These are phyloP conservation scores for Drosophila bocqueti DNA, from an alignment of 1,140 invertebrate genomes.

Conservation along the genomic window DNA sequence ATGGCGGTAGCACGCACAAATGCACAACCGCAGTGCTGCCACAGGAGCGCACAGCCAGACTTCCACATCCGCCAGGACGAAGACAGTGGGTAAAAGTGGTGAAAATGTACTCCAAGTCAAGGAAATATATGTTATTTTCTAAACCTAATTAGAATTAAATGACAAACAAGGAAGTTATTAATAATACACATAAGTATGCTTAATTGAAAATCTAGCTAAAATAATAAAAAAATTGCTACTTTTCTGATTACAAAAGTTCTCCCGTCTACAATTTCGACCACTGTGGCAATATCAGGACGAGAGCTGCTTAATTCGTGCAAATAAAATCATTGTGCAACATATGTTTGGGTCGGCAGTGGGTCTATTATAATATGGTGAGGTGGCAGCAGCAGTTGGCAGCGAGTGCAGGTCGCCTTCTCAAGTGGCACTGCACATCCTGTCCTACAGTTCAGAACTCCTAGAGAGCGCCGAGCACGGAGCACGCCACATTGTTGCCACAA, in stretches of 20 bases:
- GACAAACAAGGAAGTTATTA: not conserved
- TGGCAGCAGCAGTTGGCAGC: constrained; percentile 12
- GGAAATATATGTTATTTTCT: not conserved
- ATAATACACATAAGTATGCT: too few relatives aligned
- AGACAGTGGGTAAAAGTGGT: constrained; percentile 27
- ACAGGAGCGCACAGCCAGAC: constrained; percentile 53
- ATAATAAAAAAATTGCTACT: too few relatives aligned
- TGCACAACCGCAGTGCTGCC: constrained; percentile 72
- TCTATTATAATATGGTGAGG: constrained; percentile 57
- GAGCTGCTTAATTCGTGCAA: constrained; percentile 76
- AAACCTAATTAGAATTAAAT: not conserved
- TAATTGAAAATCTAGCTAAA: too few relatives aligned
- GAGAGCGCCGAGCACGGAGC: not conserved
- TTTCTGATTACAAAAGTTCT: too few relatives aligned
- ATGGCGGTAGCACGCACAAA: constrained; percentile 70
- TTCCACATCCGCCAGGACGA: constrained; percentile 14
- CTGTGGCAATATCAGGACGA: constrained; percentile 41
- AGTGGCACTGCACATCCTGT: constrained; percentile 13
- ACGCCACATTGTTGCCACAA: constrained; percentile 46
- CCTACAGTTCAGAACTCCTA: not conserved
- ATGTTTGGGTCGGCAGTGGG: constrained; percentile 60
- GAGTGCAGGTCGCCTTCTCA: constrained; percentile 17
- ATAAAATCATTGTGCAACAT: constrained; percentile 82
- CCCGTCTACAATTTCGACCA: not conserved
- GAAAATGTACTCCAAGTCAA: not conserved